phyloP scores from a whole-genome alignment of 2,797 vertebrate species.

The Mus spretus region DNA sequence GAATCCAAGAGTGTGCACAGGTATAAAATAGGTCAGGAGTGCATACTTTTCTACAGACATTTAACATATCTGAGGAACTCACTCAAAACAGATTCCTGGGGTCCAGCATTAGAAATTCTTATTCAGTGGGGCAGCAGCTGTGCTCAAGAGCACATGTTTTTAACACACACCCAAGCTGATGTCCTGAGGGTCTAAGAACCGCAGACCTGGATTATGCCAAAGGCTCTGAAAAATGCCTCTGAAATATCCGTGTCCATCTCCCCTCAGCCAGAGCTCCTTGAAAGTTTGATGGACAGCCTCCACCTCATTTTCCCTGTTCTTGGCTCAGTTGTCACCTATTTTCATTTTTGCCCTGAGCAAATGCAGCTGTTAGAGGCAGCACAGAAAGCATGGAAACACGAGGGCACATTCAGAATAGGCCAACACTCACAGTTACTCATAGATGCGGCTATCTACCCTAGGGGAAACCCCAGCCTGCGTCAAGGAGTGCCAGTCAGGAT shows the following conservation, averaged over 20 bases:
- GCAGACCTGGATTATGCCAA: background rate
- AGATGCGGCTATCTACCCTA: slow-evolving; percentile 6
- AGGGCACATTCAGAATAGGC: background rate
- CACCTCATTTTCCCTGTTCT: slow-evolving; percentile 34
- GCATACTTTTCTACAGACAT: background rate
- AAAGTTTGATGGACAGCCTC: background rate
- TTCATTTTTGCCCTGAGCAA: slow-evolving; percentile 58
- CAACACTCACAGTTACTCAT: background rate
- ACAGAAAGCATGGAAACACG: background rate
- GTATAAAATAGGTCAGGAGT: background rate
- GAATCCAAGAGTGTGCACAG: background rate
- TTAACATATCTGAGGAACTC: background rate
- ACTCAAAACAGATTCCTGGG: slow-evolving; percentile 11
- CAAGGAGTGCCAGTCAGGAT: slow-evolving; percentile 60
- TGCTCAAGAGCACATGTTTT: background rate
- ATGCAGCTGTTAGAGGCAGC: slow-evolving; percentile 40
- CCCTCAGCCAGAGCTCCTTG: slow-evolving; percentile 12
- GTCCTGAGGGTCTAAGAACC: background rate
- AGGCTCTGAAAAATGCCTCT: slow-evolving; percentile 11
- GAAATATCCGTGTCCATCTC: background rate
- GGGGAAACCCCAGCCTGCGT: slow-evolving; percentile 42
- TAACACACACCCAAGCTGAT: background rate
- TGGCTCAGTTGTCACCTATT: background rate
- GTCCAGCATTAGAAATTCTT: background rate
- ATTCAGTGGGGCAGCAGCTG: background rate